Percentiles rank a stretch among this genome's conserved stretches.
phyloP scores from a whole-genome alignment of 1,140 invertebrate species.

The Lycorma delicatula region DNA sequence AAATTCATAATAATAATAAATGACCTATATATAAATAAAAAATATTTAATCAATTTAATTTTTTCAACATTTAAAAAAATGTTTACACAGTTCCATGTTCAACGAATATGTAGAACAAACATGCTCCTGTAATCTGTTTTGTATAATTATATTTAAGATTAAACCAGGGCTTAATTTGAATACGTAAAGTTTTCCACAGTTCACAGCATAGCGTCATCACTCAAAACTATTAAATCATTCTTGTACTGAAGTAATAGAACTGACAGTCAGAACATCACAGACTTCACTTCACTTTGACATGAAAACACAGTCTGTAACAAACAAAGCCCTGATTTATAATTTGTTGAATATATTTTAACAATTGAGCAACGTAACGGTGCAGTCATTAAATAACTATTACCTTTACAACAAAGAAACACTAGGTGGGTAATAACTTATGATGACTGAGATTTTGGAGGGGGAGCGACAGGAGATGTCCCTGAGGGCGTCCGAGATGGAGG shows the following conservation, averaged over 20 bases:
- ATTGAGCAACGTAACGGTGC: constrained; percentile 5
- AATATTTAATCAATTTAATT: no score
- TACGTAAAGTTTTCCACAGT: not conserved
- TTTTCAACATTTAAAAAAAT: no score
- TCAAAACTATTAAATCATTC: no score
- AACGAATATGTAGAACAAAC: no score
- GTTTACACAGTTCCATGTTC: no score
- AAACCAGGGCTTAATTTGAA: not conserved
- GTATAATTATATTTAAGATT: not conserved
- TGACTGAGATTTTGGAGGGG: constrained; percentile 20
- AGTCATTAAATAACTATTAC: constrained; percentile 1
- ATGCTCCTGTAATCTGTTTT: not conserved
- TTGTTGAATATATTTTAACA: constrained; percentile 1
- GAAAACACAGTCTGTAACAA: not conserved
- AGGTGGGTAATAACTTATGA: constrained; percentile 15
- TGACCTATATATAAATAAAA: no score
- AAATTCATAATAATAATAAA: no score
- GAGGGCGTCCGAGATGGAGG: constrained; percentile 25
- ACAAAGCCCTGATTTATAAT: constrained; percentile 2
- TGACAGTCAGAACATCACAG: constrained; percentile 1
- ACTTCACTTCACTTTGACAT: not conserved
- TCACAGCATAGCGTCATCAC: not conserved
- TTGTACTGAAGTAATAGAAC: no score
- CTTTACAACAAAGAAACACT: not conserved
- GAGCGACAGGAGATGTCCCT: constrained; percentile 7